Percentiles rank a stretch among this genome's conserved stretches.
Evolutionary conservation across 2,113 vertebrate species (phyloP).

Genomic region (Hydrolagus affinis): DNA sequence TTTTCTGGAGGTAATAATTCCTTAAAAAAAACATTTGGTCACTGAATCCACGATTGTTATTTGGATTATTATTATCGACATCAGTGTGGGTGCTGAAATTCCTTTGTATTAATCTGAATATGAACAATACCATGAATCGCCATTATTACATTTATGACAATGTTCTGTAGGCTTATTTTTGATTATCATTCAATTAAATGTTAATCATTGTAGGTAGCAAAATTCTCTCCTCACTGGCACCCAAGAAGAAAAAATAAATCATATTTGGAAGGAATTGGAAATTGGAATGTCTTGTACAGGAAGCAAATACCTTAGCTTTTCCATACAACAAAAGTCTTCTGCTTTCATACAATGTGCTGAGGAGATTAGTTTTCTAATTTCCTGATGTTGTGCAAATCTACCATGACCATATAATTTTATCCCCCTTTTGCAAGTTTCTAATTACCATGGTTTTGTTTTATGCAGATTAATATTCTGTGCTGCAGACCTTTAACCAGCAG

Average conservation of each 20-base stretch:
- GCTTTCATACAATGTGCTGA: conserved; percentile 1
- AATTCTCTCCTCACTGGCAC: not conserved
- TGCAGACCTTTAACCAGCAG: not conserved
- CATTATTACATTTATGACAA: not conserved
- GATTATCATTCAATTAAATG: not conserved
- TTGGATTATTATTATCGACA: no score
- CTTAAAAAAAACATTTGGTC: no score
- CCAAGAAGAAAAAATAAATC: not conserved
- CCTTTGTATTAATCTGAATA: not conserved
- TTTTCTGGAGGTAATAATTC: no score
- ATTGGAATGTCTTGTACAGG: not conserved
- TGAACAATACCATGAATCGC: not conserved
- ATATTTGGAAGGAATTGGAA: not conserved
- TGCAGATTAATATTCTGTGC: conserved; percentile 11
- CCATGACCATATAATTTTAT: conserved; percentile 28
- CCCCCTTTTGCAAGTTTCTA: conserved; percentile 19
- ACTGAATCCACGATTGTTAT: no score
- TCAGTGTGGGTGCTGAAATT: no score
- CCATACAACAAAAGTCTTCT: not conserved
- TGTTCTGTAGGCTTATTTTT: not conserved
- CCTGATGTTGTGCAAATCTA: conserved; percentile 31
- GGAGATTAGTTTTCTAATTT: conserved; percentile 26
- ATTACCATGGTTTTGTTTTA: conserved; percentile 30
- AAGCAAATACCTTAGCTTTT: not conserved
- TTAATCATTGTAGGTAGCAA: not conserved